These are phyloP conservation scores for Siniperca scherzeri DNA, from an alignment of 2,797 vertebrate species.

Conservation along the genomic window DNA sequence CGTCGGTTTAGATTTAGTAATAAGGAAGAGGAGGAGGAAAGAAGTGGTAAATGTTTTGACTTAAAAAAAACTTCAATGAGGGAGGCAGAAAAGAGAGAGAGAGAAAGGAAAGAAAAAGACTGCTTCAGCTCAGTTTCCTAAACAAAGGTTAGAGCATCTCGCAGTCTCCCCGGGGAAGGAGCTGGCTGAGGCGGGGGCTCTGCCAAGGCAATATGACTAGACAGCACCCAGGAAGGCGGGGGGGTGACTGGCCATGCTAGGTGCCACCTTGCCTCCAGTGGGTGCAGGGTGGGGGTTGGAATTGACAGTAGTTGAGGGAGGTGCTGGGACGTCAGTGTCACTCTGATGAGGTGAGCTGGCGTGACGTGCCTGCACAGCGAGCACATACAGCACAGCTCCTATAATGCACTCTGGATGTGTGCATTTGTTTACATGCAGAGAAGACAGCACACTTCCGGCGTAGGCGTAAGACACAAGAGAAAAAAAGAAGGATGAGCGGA, in stretches of 20 bases:
- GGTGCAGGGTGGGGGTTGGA: slow-evolving; percentile 25
- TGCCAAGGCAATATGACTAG: slow-evolving; percentile 44
- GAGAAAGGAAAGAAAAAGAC: not conserved
- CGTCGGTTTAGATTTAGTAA: slow-evolving; percentile 10
- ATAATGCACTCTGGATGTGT: slow-evolving; percentile 51
- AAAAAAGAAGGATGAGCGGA: slow-evolving; percentile 42
- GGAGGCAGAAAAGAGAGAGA: slow-evolving; percentile 16
- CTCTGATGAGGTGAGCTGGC: slow-evolving; percentile 60
- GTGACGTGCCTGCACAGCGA: slow-evolving; percentile 45
- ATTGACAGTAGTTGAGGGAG: slow-evolving; percentile 41
- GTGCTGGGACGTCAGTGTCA: slow-evolving; percentile 58
- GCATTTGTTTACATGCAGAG: slow-evolving; percentile 58
- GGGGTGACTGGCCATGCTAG: slow-evolving; percentile 9
- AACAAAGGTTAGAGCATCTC: slow-evolving; percentile 45
- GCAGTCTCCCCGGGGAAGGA: slow-evolving; percentile 14
- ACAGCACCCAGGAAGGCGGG: slow-evolving; percentile 21
- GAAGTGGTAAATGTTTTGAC: slow-evolving; percentile 41
- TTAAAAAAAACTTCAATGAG: slow-evolving; percentile 48
- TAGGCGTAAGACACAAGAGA: slow-evolving; percentile 42
- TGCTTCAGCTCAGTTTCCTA: slow-evolving; percentile 39
- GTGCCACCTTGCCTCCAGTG: slow-evolving; percentile 31
- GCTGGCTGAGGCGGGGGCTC: not conserved
- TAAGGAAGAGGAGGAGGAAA: slow-evolving; percentile 39
- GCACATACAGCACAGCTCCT: slow-evolving; percentile 9
- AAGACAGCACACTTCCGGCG: slow-evolving; percentile 33